phyloP scores from a whole-genome alignment of 2,113 vertebrate genomes.

The Garra rufa region DNA sequence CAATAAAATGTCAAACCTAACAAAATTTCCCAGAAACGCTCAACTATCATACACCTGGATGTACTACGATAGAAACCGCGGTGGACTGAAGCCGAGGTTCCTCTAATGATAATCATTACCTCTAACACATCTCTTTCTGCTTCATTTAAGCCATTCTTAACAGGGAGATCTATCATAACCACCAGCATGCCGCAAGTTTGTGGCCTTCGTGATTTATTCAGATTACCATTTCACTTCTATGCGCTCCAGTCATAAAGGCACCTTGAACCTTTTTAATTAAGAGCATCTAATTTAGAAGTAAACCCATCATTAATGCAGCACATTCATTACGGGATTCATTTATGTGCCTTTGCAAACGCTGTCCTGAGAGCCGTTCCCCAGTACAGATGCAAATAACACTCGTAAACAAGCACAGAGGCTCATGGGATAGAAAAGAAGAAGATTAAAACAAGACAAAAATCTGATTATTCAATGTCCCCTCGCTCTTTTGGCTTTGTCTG shows the following conservation, averaged over 20 bases:
- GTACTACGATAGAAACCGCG: not conserved
- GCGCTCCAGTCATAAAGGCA: slow-evolving; percentile 65
- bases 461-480: not conserved
- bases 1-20: not conserved
- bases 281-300: slow-evolving; percentile 73
- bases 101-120: slow-evolving; percentile 76
- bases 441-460: not conserved
- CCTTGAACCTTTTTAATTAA: slow-evolving; percentile 78
- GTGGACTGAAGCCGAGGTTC: slow-evolving; percentile 48
- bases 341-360: slow-evolving; percentile 27
- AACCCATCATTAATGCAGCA: slow-evolving; percentile 66
- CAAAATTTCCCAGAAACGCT: slow-evolving; percentile 19
- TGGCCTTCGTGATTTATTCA: slow-evolving; percentile 74
- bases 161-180: slow-evolving; percentile 70
- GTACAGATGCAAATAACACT: slow-evolving; percentile 51
- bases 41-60: slow-evolving; percentile 20
- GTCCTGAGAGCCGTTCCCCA: slow-evolving; percentile 52
- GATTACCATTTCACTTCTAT: slow-evolving; percentile 59
- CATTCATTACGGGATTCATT: slow-evolving; percentile 59
- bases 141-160: slow-evolving; percentile 75
- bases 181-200: slow-evolving; percentile 46
- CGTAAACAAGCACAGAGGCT: slow-evolving; percentile 61
- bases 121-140: slow-evolving; percentile 74
- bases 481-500: not conserved
- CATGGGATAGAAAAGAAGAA: not conserved